These are phyloP conservation scores for Periplaneta americana DNA, from an alignment of 1,140 invertebrate species.

Conservation along the genomic window DNA sequence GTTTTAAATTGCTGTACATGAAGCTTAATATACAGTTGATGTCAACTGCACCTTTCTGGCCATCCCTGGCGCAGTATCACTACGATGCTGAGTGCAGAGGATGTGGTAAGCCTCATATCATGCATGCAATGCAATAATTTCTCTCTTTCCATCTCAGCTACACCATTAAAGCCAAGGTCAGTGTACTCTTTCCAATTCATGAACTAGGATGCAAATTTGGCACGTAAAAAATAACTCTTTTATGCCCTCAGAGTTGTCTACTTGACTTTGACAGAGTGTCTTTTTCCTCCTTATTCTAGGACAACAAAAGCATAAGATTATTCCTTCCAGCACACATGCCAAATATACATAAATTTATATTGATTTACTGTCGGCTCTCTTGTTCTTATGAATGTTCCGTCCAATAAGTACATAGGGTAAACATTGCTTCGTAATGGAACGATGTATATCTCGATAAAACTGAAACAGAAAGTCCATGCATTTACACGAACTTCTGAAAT, in stretches of 20 bases:
- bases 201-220: not conserved
- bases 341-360: not conserved
- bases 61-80: no score
- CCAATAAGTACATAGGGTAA: no score
- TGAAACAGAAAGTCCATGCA: no score
- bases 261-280: not conserved
- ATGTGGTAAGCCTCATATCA: not conserved
- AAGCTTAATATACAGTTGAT: no score
- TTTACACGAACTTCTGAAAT: no score
- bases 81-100: not conserved
- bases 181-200: not conserved
- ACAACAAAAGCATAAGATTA: not conserved
- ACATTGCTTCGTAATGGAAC: no score
- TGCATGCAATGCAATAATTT: not conserved
- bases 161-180: not conserved
- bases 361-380: not conserved
- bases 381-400: not conserved
- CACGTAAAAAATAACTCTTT: not conserved
- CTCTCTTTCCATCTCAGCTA: not conserved
- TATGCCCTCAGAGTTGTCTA: not conserved
- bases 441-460: no score
- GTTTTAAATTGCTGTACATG: no score
- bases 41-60: no score
- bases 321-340: not conserved
- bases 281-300: not conserved